Percentiles rank a stretch among this genome's conserved stretches.
Evolutionary conservation across 2,113 vertebrate genomes (phyloP).

Genomic region (Indicator indicator): DNA sequence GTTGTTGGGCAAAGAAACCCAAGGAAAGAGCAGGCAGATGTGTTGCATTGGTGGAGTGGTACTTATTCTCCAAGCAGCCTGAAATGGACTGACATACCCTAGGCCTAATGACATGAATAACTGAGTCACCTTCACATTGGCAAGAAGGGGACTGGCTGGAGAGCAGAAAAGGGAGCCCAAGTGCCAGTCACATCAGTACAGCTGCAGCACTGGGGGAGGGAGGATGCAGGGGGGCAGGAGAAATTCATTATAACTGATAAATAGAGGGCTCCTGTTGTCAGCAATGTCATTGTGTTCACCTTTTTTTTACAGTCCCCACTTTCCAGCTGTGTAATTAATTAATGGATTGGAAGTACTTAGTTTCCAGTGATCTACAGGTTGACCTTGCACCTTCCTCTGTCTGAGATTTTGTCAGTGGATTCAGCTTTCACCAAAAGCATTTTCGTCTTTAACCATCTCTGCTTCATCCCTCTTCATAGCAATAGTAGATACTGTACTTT

Average conservation of each 20-base stretch:
- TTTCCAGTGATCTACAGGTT: conserved; percentile 67
- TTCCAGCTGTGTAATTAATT: conserved; percentile 77
- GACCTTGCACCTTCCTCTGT: conserved; percentile 61
- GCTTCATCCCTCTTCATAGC: neutral
- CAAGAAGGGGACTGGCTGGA: neutral
- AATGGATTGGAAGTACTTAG: conserved; percentile 60
- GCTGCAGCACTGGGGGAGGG: conserved; percentile 63
- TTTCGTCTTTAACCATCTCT: neutral
- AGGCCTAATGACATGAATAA: neutral
- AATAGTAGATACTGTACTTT: neutral
- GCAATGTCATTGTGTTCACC: conserved; percentile 69
- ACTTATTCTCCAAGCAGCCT: neutral
- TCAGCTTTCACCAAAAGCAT: neutral
- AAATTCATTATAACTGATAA: conserved; percentile 74
- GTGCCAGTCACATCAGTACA: conserved; percentile 54
- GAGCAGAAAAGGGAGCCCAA: conserved; percentile 23
- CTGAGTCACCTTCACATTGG: conserved; percentile 51
- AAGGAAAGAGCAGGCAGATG: neutral
- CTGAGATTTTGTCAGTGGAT: neutral
- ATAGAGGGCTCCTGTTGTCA: conserved; percentile 65
- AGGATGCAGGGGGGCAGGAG: conserved; percentile 21
- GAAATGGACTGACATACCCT: neutral
- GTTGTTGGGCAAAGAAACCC: neutral
- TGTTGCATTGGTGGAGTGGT: neutral
- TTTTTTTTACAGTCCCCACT: conserved; percentile 62